These are phyloP conservation scores for Myripristis jacobus DNA, from an alignment of 2,797 vertebrate species.

Conservation along the genomic window DNA sequence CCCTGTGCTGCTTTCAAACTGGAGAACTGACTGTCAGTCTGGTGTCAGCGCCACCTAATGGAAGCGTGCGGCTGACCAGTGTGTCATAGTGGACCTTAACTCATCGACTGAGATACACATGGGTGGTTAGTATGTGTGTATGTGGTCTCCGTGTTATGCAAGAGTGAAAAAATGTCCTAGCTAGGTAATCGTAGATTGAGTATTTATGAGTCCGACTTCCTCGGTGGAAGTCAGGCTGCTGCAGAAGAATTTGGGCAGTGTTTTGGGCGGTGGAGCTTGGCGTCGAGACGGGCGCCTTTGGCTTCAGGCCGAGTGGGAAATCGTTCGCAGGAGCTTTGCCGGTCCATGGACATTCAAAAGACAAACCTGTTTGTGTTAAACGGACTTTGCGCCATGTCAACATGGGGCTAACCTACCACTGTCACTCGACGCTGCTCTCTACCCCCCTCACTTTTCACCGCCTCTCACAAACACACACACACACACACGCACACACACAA, in stretches of 20 bases:
- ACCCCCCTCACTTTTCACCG: conserved; percentile 53
- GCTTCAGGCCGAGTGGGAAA: conserved; percentile 86
- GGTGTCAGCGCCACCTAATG: conserved; percentile 56
- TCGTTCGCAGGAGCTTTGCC: conserved; percentile 81
- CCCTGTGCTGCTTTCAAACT: conserved; percentile 73
- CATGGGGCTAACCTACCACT: conserved; percentile 79
- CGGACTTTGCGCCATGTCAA: conserved; percentile 77
- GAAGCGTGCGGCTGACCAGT: conserved; percentile 50
- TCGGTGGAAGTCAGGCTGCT: conserved; percentile 82
- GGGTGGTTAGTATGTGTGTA: conserved; percentile 71
- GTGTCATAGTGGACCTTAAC: conserved; percentile 72
- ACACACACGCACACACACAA: conserved; percentile 68
- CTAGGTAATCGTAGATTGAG: conserved; percentile 80
- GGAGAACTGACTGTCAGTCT: conserved; percentile 58
- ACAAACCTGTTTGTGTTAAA: conserved; percentile 73
- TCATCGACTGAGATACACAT: conserved; percentile 84
- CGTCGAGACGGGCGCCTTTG: conserved; percentile 83
- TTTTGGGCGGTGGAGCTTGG: conserved; percentile 73
- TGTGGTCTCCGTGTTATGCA: conserved; percentile 80
- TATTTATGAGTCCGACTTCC: conserved; percentile 85
- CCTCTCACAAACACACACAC: conserved; percentile 64
- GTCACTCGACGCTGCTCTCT: conserved; percentile 90
- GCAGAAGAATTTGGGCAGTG: conserved; percentile 59
- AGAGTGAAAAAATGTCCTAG: conserved; percentile 83
- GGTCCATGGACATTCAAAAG: conserved; percentile 81